Evolutionary conservation across 2,797 vertebrate genomes (phyloP).

Genomic region (Hipposideros larvatus): DNA sequence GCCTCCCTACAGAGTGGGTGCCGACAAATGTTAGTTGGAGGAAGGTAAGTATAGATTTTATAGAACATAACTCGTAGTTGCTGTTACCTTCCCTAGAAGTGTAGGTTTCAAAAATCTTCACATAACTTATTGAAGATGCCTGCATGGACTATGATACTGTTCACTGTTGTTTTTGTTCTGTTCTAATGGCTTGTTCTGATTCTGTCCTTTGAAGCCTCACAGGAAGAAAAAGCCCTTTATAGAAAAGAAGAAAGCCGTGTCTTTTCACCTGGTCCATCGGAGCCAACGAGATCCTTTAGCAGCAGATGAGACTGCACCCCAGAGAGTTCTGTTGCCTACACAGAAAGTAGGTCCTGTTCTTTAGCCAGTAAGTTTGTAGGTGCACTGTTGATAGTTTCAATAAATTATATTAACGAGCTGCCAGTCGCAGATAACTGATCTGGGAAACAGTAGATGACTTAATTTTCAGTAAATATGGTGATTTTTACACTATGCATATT

Average conservation of each 20-base stretch:
- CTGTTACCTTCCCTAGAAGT: neutral
- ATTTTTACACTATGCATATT: neutral
- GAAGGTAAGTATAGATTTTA: neutral
- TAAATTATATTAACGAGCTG: neutral
- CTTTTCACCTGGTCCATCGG: conserved; percentile 97
- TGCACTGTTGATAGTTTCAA: neutral
- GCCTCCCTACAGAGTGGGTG: neutral
- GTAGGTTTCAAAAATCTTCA: neutral
- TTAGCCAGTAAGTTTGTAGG: neutral
- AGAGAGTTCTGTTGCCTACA: conserved; percentile 95
- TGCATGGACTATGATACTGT: neutral
- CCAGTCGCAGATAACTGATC: neutral
- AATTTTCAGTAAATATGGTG: neutral
- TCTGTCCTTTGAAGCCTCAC: conserved; percentile 91
- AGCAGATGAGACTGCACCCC: conserved; percentile 97
- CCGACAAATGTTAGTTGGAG: neutral
- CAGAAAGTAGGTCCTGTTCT: conserved; percentile 86
- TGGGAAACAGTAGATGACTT: neutral
- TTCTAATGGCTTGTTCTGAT: conserved; percentile 33
- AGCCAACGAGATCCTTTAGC: conserved; percentile 97
- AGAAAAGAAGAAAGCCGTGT: conserved; percentile 96
- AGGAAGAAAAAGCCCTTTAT: conserved; percentile 98
- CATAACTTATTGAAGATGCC: neutral
- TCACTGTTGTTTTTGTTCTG: neutral
- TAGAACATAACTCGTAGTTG: neutral